phyloP scores from a whole-genome alignment of 1,140 invertebrate species.

The Neodiprion virginianus region DNA sequence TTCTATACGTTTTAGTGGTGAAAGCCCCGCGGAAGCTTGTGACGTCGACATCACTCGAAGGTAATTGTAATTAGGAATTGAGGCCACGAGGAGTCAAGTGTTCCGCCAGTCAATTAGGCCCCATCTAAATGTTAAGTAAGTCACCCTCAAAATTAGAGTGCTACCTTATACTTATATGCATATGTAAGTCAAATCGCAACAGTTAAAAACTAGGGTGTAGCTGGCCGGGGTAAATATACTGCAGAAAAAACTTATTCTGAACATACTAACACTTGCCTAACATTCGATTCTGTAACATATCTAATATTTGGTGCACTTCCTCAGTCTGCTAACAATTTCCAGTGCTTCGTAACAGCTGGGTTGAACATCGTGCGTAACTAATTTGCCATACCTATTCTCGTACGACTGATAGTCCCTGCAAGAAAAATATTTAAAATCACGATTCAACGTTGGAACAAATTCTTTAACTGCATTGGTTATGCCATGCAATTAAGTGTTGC shows the following conservation, averaged over 20 bases:
- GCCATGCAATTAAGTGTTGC: too few relatives aligned
- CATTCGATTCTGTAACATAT: not conserved
- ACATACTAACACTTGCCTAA: not conserved
- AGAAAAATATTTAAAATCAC: too few relatives aligned
- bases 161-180: not conserved
- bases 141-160: conserved; percentile 31
- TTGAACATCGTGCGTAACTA: too few relatives aligned
- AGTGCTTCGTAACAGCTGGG: too few relatives aligned
- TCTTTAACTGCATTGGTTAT: too few relatives aligned
- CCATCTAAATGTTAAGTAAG: conserved; percentile 63
- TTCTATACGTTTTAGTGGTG: conserved; percentile 63
- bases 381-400: too few relatives aligned
- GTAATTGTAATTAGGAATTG: conserved; percentile 66
- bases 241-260: not conserved
- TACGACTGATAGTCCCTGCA: too few relatives aligned
- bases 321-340: not conserved
- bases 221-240: not conserved
- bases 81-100: conserved; percentile 59
- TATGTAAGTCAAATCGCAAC: not conserved
- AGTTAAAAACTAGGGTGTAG: not conserved
- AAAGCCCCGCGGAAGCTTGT: conserved; percentile 60
- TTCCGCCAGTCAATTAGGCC: conserved; percentile 60
- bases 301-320: not conserved
- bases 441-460: too few relatives aligned
- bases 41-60: conserved; percentile 62